Evolutionary conservation across 1,140 invertebrate species (phyloP), one percentile per base, ranked within the genome.

Genomic region (Lasioglossum albipes): DNA sequence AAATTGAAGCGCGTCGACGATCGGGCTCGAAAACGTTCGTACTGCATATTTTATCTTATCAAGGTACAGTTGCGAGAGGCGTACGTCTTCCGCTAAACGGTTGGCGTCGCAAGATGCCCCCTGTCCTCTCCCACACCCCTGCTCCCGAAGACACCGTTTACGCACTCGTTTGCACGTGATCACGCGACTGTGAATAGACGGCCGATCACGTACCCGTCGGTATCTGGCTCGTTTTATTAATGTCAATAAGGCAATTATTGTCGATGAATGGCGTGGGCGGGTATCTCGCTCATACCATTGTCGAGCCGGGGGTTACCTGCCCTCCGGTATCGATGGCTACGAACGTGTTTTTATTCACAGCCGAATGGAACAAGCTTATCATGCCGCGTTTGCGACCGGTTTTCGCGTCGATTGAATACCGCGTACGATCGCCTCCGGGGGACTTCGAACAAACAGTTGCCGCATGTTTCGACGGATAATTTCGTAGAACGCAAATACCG

Each of bases 211-310:
- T 84, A 85, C 82, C 65, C 68, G 66, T 73, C 75, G 79, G 84
- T 82, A 85, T 87, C 83, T 81, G 65, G 82, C 84, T 88, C 88
- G 84, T 92, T 92, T 92, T 92, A 92, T 92, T 92, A 91, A 93
- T 91, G 91, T 90, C 90, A 91, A 93, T 92, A 91, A 91, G 88
- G 85, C 91, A 92, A 92, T 92, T 92, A 92, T 90, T 78, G 87
- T 67, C 81, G 79, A 82, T 74, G 87, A 88, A 88, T 73, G 84
- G 81, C 64, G 86, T 67, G 84, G 82, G 79, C 82, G 87, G 87
- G 86, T 82, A 89, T 91, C 88, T 90, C 87, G 82, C 85, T 87
- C 86, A 80, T 84, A 85, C 87, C 82, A 73, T 75, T 69, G 80
- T 75, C 83, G 73, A 64, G 78, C 78, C 84, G 83, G 83, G 82